These are phyloP conservation scores for Aleiodes testaceus DNA, from an alignment of 2,888 invertebrate genomes.

Conservation along the genomic window DNA sequence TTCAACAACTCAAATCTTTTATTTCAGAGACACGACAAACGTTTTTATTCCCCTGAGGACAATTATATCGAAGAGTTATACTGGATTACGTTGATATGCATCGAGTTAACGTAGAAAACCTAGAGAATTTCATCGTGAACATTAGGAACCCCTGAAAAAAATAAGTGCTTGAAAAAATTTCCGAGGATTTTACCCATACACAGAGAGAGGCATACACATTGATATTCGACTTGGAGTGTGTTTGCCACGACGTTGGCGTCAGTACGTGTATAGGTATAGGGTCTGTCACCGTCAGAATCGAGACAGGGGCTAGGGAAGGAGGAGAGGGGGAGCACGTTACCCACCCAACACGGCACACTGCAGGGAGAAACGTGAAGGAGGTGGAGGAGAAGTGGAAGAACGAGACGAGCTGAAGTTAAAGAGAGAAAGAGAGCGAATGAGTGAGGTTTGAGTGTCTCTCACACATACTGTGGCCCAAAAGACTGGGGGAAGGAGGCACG, in stretches of 20 bases:
- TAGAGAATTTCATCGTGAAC: no score
- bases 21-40: no score
- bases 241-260: slow-evolving; percentile 52
- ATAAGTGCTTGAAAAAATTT: no score
- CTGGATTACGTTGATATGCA: no score
- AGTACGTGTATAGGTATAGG: slow-evolving; percentile 64
- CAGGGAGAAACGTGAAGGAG: slow-evolving; percentile 61
- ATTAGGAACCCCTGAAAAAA: no score
- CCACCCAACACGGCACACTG: slow-evolving; percentile 41
- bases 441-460: slow-evolving; percentile 58
- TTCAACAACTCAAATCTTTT: no score
- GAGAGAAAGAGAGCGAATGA: slow-evolving; percentile 64
- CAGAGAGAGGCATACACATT: neutral
- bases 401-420: slow-evolving; percentile 64
- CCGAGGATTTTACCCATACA: no score
- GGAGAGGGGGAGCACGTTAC: slow-evolving; percentile 56
- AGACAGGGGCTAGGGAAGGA: slow-evolving; percentile 70
- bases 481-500: slow-evolving; percentile 69
- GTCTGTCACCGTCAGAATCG: slow-evolving; percentile 73
- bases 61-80: no score
- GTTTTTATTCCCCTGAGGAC: no score
- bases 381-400: neutral
- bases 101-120: no score
- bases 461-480: slow-evolving; percentile 14
- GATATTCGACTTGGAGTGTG: slow-evolving; percentile 24